Base-by-base conservation (phyloP, 2,888 invertebrate species). In the Latrodectus elegans region DNA sequence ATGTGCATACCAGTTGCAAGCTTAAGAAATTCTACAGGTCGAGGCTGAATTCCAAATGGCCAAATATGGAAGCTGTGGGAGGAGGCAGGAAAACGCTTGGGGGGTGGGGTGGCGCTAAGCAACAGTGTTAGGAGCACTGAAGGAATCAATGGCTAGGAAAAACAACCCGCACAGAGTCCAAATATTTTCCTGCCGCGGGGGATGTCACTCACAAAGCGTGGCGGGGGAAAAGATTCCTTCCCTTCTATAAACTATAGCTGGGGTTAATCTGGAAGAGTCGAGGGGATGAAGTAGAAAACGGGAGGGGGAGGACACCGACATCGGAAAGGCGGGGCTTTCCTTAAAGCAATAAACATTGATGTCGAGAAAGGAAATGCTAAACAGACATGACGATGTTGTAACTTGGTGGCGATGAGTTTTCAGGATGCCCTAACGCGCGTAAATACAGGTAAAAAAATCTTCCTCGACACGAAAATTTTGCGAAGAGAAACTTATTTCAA, bases 111-210 rank as follows among this genome's bases (percentile, higher is more conserved):
- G 49, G 53, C 51, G 14, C n/a, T 26, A 10, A 81, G 77, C 77
- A 73, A 76, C 78, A 82, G 83, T 83, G 87, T 88, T 82, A 83
- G 82, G 53, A 71, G 68, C 82, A 88, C 60, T 60, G 82, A 22
- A 70, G 81, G 86, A 88, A 83, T 88, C 82, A 83, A 88, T 83
- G 78, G 77, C 72, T n/a, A 88, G 83, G 82, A 83, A 83, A 88
- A 88, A 88, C 87, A 88, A 87, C 67, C 77, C 81, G 55, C 67
- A 71, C 85, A 86, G 71, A 87, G 73, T 83, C 82, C 82, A 83
- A 88, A 88, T 88, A 88, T 88, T 88, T 88, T 88, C 77, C 87
- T 79, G 87, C 87, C 87, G 73, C 73, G 77, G 83, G 87, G 87
- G 49, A 77, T 51, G 87, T 88, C 87, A 88, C 68, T 88, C 82